Evolutionary conservation across 2,888 invertebrate species (phyloP), one percentile per base, ranked within the genome.

Genomic region (Amblyjoppa proteus): DNA sequence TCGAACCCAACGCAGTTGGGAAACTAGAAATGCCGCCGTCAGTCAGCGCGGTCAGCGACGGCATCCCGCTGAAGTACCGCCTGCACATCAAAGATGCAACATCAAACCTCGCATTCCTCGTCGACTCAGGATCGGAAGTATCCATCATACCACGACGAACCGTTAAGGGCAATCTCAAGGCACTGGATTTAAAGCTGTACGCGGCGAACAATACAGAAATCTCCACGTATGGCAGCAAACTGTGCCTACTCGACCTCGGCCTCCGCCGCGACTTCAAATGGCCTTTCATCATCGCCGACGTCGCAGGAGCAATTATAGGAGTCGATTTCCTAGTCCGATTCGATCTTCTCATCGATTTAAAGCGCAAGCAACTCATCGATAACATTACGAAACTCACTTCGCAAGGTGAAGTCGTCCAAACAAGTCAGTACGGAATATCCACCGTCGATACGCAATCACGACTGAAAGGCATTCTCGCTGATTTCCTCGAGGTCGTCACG

Each of bases 71-170:
- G 13, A 68, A 81, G n/a, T 41, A 25, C 71, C 88, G 84, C n/a
- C 87, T 87, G 1, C 78, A 83, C n/a, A 38, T 88, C 2, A 38
- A 11, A 5, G 87, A 89, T 16, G 20, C 61, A 61, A 0, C 13
- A 3, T 13, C 31, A 31, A 61, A 61, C 9, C 3, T 76, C 5
- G 25, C 9, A 13, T 89, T 87, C 45, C 76, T 89, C 1, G 66
- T 89, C 0, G 88, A 90, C 28, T 79, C 87, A 6, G 87, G 87
- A 0, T 81, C 85, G 0, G 86, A 84, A 16, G 78, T 83, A 2
- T 83, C 83, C 6, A 56, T 74, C 34, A 53, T 79, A 11, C 61
- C 83, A 2, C 56, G 51, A n/a, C 58, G 28, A 66, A 7, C 53
- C 3, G 9, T 68, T 2, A 49, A 64, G 49, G 49, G n/a, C 31